Evolutionary conservation across 2,888 invertebrate species (phyloP).

Genomic region (Mylabris sibirica): DNA sequence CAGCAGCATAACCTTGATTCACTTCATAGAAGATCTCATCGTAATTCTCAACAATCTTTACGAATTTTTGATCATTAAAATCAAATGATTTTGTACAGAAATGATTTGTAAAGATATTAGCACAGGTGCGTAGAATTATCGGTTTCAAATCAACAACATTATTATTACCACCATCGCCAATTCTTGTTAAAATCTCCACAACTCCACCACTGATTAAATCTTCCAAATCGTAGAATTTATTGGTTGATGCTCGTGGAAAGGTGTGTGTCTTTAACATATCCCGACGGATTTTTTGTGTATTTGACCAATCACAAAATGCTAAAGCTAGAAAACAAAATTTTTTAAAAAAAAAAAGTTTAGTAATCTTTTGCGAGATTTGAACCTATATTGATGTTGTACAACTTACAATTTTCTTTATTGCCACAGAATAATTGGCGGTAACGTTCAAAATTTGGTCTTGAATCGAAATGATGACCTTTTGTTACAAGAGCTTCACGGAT

Average conservation of each 20-base stretch:
- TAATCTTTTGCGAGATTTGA: no score
- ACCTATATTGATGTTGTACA: background rate
- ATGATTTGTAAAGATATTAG: constrained; percentile 69
- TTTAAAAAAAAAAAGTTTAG: constrained; percentile 36
- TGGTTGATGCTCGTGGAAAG: constrained; percentile 67
- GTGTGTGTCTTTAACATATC: constrained; percentile 68
- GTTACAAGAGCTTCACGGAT: constrained; percentile 67
- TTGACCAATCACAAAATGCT: constrained; percentile 76
- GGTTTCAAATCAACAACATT: constrained; percentile 59
- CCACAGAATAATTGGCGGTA: constrained; percentile 71
- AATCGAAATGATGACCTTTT: constrained; percentile 70
- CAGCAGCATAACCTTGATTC: constrained; percentile 72
- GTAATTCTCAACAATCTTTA: constrained; percentile 64
- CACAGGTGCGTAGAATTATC: constrained; percentile 64
- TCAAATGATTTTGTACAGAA: constrained; percentile 67
- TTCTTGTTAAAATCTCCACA: constrained; percentile 51
- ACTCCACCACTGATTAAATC: constrained; percentile 62
- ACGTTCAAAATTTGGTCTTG: constrained; percentile 70
- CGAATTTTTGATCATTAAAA: constrained; percentile 61
- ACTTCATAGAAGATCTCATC: constrained; percentile 73
- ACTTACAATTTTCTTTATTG: constrained; percentile 74
- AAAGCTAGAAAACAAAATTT: no score
- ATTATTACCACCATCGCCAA: constrained; percentile 25
- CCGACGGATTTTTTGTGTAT: constrained; percentile 67
- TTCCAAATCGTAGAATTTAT: constrained; percentile 64